Evolutionary conservation across 2,797 vertebrate species (phyloP).

Genomic region (Geotrypetes seraphini): DNA sequence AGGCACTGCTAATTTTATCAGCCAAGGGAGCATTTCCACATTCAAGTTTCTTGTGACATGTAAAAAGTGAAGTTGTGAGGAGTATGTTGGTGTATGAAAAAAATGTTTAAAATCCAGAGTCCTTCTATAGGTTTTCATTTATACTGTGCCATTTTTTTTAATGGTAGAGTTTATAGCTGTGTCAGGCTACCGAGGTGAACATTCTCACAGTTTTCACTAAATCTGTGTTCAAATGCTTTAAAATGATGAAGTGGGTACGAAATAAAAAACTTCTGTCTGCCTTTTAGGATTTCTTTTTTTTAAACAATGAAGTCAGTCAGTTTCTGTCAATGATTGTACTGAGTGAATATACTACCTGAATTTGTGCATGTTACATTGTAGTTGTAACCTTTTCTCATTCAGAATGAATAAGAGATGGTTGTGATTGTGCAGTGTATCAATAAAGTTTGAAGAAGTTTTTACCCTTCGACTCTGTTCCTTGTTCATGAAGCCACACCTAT

Average conservation of each 20-base stretch:
- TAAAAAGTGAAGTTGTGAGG: constrained; percentile 61
- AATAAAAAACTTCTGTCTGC: constrained; percentile 25
- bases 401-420: constrained; percentile 71
- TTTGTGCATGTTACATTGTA: constrained; percentile 80
- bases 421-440: constrained; percentile 81
- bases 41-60: constrained; percentile 45
- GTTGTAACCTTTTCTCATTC: constrained; percentile 82
- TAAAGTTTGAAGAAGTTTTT: constrained; percentile 78
- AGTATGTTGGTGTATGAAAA: constrained; percentile 47
- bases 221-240: constrained; percentile 45
- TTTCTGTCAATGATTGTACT: constrained; percentile 59
- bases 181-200: constrained; percentile 29
- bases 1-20: constrained; percentile 20
- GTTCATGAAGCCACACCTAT: too few species aligned
- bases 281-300: constrained; percentile 23
- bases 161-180: constrained; percentile 38
- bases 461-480: too few species aligned
- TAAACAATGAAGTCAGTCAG: constrained; percentile 23
- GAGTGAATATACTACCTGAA: constrained; percentile 67
- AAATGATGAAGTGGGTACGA: constrained; percentile 22
- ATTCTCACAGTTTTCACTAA: constrained; percentile 25
- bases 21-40: constrained; percentile 24
- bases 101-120: constrained; percentile 35
- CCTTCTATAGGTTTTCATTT: constrained; percentile 26
- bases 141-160: constrained; percentile 36